Evolutionary conservation across 2,113 vertebrate species (phyloP), one percentile per base, ranked within the genome.

Genomic region (Lepidothrix coronata): DNA sequence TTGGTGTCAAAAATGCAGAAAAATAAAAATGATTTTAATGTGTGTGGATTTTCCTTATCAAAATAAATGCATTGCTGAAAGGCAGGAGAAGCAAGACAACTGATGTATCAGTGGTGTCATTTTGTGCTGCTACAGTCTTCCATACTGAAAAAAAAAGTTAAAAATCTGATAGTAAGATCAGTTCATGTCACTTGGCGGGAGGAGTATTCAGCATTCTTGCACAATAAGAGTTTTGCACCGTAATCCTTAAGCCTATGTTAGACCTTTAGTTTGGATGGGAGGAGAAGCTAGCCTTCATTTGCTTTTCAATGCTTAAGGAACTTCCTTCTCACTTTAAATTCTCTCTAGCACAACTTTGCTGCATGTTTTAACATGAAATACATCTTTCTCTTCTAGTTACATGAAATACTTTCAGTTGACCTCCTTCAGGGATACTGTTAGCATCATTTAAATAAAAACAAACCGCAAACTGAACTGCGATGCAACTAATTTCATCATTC

Each of bases 21-120:
- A 91, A 89, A 93, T 97, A 97, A 97, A 96, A 95, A 90, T 96
- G 57, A 96, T 62, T 96, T 96, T 96, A 95, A 85, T 95, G 94
- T 97, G 89, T 97, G 95, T 95, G 66, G 39, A 75, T 87, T 96
- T 97, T 96, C 91, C 37, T 85, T 96, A 94, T 91, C 24, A 85
- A 95, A 96, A 97, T 96, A 96, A 97, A 91, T 62, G 54, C 13
- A 21, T 85, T 96, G 94, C 91, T 95, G 91, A 94, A 96, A 84
- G 89, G 73, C 83, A 95, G 86, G 79, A 62, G 88, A 92, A 88
- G 49, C 55, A 93, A 86, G 76, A 43, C 25, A 48, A 54, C 15
- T 71, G 13, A 70, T 86, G 55, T 49, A 93, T 91, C 33, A 20
- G 41, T 95, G 75, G 83, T 97, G 75, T 98, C 57, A 95, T 98